Conservation (phyloP, 2,888 invertebrate genomes). For the Tenthredo amoena region DNA sequence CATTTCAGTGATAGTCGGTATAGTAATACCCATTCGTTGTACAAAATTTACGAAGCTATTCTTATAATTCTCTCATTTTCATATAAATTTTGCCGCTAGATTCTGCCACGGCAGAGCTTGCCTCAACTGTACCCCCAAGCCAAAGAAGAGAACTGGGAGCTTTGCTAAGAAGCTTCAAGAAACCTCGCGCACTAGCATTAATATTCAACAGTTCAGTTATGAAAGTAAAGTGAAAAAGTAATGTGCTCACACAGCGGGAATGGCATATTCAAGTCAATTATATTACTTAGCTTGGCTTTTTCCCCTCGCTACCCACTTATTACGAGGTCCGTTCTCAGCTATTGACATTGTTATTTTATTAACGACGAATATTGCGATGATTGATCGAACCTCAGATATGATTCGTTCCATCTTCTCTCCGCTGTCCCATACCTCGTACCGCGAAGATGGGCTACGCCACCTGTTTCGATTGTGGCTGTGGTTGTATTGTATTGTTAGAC, state of each 20-base stretch:
- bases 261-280: slow-evolving; percentile 73
- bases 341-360: slow-evolving; percentile 46
- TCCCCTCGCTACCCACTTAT: slow-evolving; percentile 11
- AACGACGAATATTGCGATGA: slow-evolving; percentile 41
- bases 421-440: background rate
- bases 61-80: slow-evolving; percentile 74
- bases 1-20: slow-evolving; percentile 3
- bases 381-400: slow-evolving; percentile 30
- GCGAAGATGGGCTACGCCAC: background rate
- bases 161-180: slow-evolving; percentile 59
- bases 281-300: slow-evolving; percentile 35
- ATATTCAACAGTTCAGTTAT: slow-evolving; percentile 77
- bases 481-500: slow-evolving; percentile 27
- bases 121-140: slow-evolving; percentile 30
- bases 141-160: slow-evolving; percentile 21
- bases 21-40: background rate
- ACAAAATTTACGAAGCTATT: slow-evolving; percentile 62
- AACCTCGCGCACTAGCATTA: slow-evolving; percentile 71
- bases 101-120: background rate
- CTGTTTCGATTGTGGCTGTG: slow-evolving; percentile 36
- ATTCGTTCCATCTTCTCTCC: slow-evolving; percentile 12
- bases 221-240: slow-evolving; percentile 78
- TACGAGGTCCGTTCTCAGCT: slow-evolving; percentile 19
- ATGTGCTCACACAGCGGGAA: slow-evolving; percentile 64
- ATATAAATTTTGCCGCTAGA: slow-evolving; percentile 65